Evolutionary conservation across 2,888 invertebrate species (phyloP), one percentile per base, ranked within the genome.

Genomic region (Trichacis sp.): DNA sequence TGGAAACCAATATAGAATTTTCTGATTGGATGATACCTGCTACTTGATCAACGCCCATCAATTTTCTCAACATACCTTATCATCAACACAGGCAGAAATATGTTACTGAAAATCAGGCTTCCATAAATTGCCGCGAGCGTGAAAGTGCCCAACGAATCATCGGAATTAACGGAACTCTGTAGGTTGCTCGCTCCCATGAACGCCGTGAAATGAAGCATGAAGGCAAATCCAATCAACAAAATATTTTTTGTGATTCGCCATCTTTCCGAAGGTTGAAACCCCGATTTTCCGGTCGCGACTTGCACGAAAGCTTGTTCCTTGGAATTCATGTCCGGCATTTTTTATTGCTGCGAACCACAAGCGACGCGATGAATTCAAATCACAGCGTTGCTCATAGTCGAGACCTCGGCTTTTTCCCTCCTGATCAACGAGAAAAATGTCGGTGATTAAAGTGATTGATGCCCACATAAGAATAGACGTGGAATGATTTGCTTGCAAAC

Each of bases 191-290:
- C 90, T 2, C 93, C 93, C 85, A 93, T 94, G 84, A 96, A 97
- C 3, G 96, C 95, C 1, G 95, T 97, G 85, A 97, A 95, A 72
- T 95, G 93, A 73, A 96, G 89, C 90, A 96, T 93, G 85, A 97
- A 97, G 0, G 95, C 95, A 63, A 94, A 86, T 1, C 96, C 94
- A 50, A 97, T 89, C 33, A 95, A 88, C 65, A 94, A 85, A 42
- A 96, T 90, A 83, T 97, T 97, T 76, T 92, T 92, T 79, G 93
- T 89, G 76, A 96, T 95, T 45, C 93, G 88, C 87, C 91, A 89
- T 85, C 89, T 88, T 79, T 93, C 93, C 19, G 87, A 85, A 1
- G 88, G 87, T 14, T 74, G 40, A 29, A 78, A 80, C 15, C 57
- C 66, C 0, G 47, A 48, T 0, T 56, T 64, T 20, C 71, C 71